These are phyloP conservation scores for Cryptus armator DNA, from an alignment of 2,888 invertebrate species.

Conservation along the genomic window DNA sequence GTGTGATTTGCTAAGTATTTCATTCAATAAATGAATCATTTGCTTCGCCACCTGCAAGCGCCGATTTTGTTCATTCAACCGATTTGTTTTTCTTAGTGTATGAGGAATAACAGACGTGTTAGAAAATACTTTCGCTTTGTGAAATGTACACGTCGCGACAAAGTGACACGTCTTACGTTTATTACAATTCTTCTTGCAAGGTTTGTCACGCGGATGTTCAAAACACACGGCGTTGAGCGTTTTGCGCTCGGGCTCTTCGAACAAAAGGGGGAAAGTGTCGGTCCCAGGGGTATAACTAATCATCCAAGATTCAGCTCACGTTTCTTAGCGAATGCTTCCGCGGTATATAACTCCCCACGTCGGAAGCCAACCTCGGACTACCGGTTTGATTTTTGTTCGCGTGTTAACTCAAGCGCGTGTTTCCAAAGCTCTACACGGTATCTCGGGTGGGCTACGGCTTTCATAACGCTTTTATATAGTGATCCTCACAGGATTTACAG, in stretches of 20 bases:
- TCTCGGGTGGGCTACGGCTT: neutral
- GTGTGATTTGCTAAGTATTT: too few species aligned
- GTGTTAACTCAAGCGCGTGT: constrained; percentile 50
- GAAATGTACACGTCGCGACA: neutral
- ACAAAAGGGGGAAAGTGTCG: constrained; percentile 75
- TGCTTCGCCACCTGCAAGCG: too few species aligned
- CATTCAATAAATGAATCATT: too few species aligned
- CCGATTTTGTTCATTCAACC: too few species aligned
- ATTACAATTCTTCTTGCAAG: constrained; percentile 5
- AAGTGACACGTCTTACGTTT: constrained; percentile 60
- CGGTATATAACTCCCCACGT: constrained; percentile 80
- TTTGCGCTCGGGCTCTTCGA: constrained; percentile 13
- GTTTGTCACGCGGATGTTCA: neutral
- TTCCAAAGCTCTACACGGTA: neutral
- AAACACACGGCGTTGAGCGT: constrained; percentile 2
- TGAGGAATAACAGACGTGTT: neutral
- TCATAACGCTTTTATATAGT: neutral
- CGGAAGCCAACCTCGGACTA: constrained; percentile 71
- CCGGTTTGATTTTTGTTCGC: constrained; percentile 73
- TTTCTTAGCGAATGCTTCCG: constrained; percentile 78
- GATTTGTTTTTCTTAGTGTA: too few species aligned
- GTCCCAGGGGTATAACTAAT: constrained; percentile 67
- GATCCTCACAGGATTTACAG: constrained; percentile 19
- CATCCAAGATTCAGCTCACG: constrained; percentile 77
- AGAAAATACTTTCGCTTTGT: constrained; percentile 63